Conservation (phyloP, 2,113 vertebrate genomes). For the Sialia sialis region DNA sequence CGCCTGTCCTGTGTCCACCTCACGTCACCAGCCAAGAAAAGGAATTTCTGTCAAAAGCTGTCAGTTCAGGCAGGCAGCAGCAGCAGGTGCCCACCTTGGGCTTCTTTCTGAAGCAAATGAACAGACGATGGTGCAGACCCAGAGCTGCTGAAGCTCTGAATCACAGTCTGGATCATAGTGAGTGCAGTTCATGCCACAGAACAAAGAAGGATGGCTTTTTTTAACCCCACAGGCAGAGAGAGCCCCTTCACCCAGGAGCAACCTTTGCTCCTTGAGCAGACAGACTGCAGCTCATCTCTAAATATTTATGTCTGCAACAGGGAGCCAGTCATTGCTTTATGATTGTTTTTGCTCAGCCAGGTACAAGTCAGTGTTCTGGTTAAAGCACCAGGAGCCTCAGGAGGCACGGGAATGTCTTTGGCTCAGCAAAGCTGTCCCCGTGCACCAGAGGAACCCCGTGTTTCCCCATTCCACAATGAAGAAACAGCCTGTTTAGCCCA, state of each 20-base stretch:
- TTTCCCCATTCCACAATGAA: neutral
- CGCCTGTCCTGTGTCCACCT: neutral
- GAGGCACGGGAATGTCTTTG: neutral
- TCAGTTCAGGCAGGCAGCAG: neutral
- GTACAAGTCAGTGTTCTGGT: neutral
- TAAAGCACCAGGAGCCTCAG: neutral
- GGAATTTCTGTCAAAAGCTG: neutral
- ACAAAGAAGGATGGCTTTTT: fast-evolving
- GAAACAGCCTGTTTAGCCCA: neutral
- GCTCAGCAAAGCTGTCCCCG: neutral
- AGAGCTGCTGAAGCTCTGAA: neutral
- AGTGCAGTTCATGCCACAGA: neutral
- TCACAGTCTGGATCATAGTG: neutral
- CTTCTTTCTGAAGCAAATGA: neutral
- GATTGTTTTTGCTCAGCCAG: neutral
- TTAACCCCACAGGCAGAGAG: neutral
- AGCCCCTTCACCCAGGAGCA: neutral
- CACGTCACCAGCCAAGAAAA: neutral
- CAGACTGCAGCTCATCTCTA: neutral
- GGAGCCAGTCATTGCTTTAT: neutral
- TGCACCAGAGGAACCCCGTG: fast-evolving
- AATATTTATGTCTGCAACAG: neutral
- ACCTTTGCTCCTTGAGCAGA: neutral
- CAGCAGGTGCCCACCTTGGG: neutral
- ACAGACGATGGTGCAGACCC: neutral